Percentiles rank a stretch among this genome's conserved stretches.
Conservation (phyloP, 1,140 invertebrate species). For the Drosophila punjabiensis region DNA sequence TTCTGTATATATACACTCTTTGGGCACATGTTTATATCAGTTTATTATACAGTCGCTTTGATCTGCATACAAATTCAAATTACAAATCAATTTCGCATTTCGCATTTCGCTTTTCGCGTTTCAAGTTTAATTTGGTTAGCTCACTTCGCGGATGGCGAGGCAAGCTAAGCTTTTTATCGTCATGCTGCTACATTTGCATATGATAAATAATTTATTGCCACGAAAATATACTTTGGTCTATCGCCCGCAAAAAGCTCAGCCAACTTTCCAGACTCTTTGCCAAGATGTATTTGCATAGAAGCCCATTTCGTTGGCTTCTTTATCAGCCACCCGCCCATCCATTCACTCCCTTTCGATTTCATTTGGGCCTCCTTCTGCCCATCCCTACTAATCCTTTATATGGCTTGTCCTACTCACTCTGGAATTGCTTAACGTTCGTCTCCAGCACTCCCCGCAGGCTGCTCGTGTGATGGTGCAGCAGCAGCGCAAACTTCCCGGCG, state of each 20-base stretch:
- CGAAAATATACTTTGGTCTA: conserved; percentile 70
- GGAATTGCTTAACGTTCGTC: conserved; percentile 76
- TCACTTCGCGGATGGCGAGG: conserved; percentile 51
- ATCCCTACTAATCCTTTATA: conserved; percentile 7
- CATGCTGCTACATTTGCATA: conserved; percentile 72
- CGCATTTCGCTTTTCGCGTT: conserved; percentile 71
- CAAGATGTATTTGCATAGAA: conserved; percentile 69
- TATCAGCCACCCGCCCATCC: neutral
- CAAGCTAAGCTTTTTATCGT: conserved; percentile 37
- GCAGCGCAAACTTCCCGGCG: conserved; percentile 69
- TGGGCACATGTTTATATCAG: conserved; percentile 26
- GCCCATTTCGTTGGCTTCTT: conserved; percentile 21
- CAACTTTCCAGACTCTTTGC: conserved; percentile 61
- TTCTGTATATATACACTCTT: conserved; percentile 14
- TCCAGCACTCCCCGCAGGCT: conserved; percentile 81
- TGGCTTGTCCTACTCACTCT: conserved; percentile 69
- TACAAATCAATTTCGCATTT: conserved; percentile 81
- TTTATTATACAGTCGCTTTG: conserved; percentile 60
- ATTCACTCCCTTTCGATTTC: conserved; percentile 24
- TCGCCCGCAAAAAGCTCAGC: conserved; percentile 20
- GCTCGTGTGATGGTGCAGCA: conserved; percentile 82
- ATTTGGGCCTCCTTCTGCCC: neutral
- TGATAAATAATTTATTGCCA: conserved; percentile 83
- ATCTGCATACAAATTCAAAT: conserved; percentile 83
- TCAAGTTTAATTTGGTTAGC: conserved; percentile 77